phyloP scores from a whole-genome alignment of 2,797 vertebrate genomes.

The Decapterus maruadsi region DNA sequence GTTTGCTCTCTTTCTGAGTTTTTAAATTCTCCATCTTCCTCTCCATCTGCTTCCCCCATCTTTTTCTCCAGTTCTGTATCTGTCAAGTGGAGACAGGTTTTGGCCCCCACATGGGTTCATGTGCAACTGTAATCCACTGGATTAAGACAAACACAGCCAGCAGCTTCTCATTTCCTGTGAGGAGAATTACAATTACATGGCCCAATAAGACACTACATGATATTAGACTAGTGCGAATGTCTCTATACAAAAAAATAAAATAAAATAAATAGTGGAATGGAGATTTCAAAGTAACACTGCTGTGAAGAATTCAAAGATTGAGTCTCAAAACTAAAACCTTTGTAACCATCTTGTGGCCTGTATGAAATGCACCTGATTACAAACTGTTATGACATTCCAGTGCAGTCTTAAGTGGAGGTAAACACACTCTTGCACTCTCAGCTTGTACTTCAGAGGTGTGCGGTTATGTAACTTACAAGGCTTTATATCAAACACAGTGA shows the following conservation, averaged over 20 bases:
- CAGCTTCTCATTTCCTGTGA: constrained; percentile 36
- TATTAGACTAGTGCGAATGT: constrained; percentile 14
- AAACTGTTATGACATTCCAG: not conserved
- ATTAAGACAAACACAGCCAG: constrained; percentile 55
- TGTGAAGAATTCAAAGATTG: not conserved
- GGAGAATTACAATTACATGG: constrained; percentile 24
- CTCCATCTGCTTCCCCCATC: not conserved
- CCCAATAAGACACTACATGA: constrained; percentile 21
- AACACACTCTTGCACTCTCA: constrained; percentile 1
- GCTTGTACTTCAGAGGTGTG: too few relatives aligned
- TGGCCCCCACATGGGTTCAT: constrained; percentile 5
- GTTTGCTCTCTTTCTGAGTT: not conserved
- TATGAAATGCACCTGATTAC: constrained; percentile 9
- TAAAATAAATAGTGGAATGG: not conserved
- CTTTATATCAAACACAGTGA: constrained; percentile 40
- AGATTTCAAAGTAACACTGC: not conserved
- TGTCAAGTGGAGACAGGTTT: constrained; percentile 1
- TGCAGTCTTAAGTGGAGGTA: not conserved
- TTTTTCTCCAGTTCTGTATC: not conserved
- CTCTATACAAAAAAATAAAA: not conserved
- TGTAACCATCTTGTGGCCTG: not conserved
- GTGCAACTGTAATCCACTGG: constrained; percentile 19
- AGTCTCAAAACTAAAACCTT: not conserved
- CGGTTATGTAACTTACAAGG: not conserved
- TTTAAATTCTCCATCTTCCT: not conserved